Conservation (phyloP, 23 tunicate species). For the Styela clava region DNA sequence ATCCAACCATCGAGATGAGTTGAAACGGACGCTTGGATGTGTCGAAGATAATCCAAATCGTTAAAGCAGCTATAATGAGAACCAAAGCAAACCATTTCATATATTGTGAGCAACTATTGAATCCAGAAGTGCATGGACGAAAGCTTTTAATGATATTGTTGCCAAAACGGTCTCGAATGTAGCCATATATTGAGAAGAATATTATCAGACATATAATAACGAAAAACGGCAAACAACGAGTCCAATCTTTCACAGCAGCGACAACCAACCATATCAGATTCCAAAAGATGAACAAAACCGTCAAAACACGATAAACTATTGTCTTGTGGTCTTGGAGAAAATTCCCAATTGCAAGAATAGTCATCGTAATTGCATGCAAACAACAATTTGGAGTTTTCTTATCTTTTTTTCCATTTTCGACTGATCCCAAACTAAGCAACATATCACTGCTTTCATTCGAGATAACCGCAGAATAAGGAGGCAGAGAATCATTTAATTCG, state of each 20-base stretch:
- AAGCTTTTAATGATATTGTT: background rate
- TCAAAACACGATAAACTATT: background rate
- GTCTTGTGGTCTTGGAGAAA: background rate
- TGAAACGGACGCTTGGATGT: conserved; percentile 45
- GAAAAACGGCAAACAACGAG: background rate
- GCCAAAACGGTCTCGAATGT: background rate
- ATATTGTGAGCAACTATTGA: background rate
- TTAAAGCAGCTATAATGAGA: conserved; percentile 3
- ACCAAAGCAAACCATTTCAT: conserved; percentile 16
- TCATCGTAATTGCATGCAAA: background rate
- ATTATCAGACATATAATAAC: conserved; percentile 3
- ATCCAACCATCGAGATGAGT: conserved; percentile 37
- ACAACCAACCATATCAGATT: conserved; percentile 4
- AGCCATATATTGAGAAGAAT: conserved; percentile 3
- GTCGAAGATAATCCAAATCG: conserved; percentile 40
- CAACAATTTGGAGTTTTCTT: background rate
- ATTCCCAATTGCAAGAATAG: background rate
- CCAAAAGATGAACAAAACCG: background rate
- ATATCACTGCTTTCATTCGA: background rate
- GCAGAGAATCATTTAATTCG: background rate
- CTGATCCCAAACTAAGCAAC: background rate
- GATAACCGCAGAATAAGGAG: background rate
- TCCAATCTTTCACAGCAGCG: background rate
- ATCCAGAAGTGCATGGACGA: background rate
- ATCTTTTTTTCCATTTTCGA: background rate